phyloP scores from a whole-genome alignment of 2,797 vertebrate genomes.

The Coregonus ussuriensis region DNA sequence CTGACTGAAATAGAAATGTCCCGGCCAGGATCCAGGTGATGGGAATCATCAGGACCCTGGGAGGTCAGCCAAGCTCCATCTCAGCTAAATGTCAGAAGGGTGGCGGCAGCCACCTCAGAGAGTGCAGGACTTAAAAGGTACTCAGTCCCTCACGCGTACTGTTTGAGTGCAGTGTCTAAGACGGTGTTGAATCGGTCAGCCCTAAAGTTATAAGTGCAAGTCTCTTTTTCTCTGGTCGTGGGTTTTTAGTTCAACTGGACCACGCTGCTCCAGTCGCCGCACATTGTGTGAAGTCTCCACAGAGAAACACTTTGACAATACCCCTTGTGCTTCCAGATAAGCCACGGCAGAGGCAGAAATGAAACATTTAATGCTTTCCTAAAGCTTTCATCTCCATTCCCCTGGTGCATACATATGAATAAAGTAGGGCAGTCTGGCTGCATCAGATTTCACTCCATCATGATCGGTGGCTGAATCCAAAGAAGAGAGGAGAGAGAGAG shows the following conservation, averaged over 20 bases:
- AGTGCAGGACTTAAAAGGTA: slow-evolving; percentile 12
- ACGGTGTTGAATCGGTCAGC: neutral
- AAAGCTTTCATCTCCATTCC: slow-evolving; percentile 35
- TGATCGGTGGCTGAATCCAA: neutral
- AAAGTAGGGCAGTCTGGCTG: slow-evolving; percentile 22
- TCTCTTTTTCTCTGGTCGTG: neutral
- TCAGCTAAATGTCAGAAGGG: slow-evolving; percentile 41
- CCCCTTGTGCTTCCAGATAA: slow-evolving; percentile 28
- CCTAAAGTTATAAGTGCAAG: neutral
- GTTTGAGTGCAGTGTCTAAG: neutral
- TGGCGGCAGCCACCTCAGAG: neutral
- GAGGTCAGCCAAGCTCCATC: slow-evolving; percentile 42
- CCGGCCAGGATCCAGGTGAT: slow-evolving; percentile 42
- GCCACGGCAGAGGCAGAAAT: slow-evolving; percentile 26
- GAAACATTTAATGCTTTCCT: slow-evolving; percentile 22
- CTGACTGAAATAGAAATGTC: slow-evolving; percentile 35
- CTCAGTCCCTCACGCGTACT: neutral
- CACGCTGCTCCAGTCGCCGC: neutral
- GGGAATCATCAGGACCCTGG: slow-evolving; percentile 28
- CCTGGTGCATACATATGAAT: slow-evolving; percentile 33
- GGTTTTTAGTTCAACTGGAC: neutral
- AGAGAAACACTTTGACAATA: slow-evolving; percentile 18
- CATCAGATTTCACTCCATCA: slow-evolving; percentile 26
- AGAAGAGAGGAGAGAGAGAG: slow-evolving; percentile 1
- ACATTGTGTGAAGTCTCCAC: neutral